Percentiles rank a stretch among this genome's conserved stretches.
These are phyloP conservation scores for Idaea dimidiata DNA, from an alignment of 2,888 invertebrate species.

Conservation along the genomic window DNA sequence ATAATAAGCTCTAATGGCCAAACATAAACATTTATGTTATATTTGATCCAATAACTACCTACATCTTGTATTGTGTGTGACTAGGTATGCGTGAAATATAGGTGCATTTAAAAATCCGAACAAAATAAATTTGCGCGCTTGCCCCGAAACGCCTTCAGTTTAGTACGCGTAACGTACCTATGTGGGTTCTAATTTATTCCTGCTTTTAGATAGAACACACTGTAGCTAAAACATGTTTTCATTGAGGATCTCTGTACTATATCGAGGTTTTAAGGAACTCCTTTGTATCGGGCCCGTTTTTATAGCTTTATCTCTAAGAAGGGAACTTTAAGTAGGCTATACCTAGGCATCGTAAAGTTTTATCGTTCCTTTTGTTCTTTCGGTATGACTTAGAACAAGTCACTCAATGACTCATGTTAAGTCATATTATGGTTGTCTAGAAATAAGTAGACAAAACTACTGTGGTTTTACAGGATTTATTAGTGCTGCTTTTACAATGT, in stretches of 20 bases:
- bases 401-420: neutral
- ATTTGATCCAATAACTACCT: no score
- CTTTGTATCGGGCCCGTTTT: constrained; percentile 1
- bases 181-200: neutral
- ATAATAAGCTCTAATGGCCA: no score
- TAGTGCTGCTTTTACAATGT: no score
- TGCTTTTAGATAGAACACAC: neutral
- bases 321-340: neutral
- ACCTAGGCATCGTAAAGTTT: neutral
- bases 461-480: no score
- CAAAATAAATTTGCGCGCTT: no score
- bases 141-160: neutral
- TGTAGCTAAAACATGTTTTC: neutral
- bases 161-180: neutral
- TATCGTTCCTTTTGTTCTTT: neutral
- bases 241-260: neutral
- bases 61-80: no score
- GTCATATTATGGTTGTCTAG: neutral
- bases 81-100: no score
- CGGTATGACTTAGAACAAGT: neutral
- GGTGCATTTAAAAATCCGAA: no score
- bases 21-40: no score
- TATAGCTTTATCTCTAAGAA: neutral
- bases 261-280: neutral
- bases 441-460: no score